These are phyloP conservation scores for Rhynchomys soricoides DNA, from an alignment of 2,113 vertebrate species.

Conservation along the genomic window DNA sequence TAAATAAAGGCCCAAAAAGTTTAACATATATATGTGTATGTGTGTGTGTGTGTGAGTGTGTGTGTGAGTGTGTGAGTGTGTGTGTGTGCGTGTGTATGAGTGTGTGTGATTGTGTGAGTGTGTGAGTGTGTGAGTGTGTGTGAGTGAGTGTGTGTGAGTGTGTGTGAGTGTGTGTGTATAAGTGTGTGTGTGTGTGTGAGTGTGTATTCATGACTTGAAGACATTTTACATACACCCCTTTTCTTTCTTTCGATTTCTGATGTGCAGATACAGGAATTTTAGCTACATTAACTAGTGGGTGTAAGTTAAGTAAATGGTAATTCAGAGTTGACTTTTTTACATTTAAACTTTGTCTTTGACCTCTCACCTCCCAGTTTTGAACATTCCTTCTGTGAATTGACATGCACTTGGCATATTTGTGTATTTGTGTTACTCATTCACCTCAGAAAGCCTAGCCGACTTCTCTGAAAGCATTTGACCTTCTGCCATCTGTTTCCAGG, in stretches of 20 bases:
- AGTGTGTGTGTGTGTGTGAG: not conserved
- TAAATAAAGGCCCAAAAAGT: not conserved
- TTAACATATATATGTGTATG: not conserved
- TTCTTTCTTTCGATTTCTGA: not conserved
- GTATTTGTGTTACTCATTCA: not conserved
- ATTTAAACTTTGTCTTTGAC: not conserved
- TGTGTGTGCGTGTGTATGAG: no score
- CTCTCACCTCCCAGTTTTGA: not conserved
- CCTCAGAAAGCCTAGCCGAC: not conserved
- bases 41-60: not conserved
- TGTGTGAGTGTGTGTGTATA: not conserved
- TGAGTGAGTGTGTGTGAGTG: no score
- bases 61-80: not conserved
- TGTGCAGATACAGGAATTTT: not conserved
- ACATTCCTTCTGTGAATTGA: not conserved
- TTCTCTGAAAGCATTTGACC: not conserved
- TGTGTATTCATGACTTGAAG: not conserved
- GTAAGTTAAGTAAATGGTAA: constrained; percentile 3
- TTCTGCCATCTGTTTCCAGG: constrained; percentile 3
- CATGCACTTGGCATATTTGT: not conserved
- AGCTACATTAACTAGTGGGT: not conserved
- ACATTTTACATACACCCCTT: not conserved
- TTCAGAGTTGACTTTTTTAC: constrained; percentile 8
- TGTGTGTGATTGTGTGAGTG: not conserved
- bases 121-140: not conserved